Base-by-base conservation (phyloP, 2,797 vertebrate species). In the Peromyscus eremicus region DNA sequence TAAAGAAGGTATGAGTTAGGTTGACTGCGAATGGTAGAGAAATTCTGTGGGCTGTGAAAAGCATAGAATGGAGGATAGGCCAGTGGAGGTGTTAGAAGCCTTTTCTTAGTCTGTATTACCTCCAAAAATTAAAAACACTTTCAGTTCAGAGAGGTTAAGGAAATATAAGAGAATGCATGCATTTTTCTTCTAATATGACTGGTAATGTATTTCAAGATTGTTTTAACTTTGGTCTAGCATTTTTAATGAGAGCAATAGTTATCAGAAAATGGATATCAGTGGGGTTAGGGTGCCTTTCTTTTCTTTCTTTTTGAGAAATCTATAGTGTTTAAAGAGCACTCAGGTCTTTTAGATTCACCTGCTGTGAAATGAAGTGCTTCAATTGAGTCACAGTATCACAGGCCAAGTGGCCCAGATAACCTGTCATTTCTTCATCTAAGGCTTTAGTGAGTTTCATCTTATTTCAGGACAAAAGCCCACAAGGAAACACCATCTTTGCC, bases 111-210 rank as follows among this genome's bases (percentile, higher is more conserved):
- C 71, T 97, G 57, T 86, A 77, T 71, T 40, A 94, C n/a, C 46
- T 97, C 32, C n/a, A 79, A 82, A 89, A 92, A 66, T 43, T 43
- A 93, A 96, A 70, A 94, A 91, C 92, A 43, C 57, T 95, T 96
- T 96, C 94, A 93, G 94, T 92, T 97, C 79, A 82, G 68, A 32
- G 84, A 92, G 94, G 91, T 92, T 96, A 97, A 94, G 55, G 71
- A 96, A 96, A 96, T 94, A 57, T 83, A 93, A 93, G 90, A 95
- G 85, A 95, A 93, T 95, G 52, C 64, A 71, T 95, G 92, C 95
- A 96, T 95, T 94, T 95, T 94, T 97, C 88, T 95, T 97, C 93
- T 95, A 77, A 89, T 93, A 96, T 96, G 89, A 95, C 95, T 97
- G 57, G 70, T 97, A 96, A 91, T 96, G 88, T 73, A 96, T 73